These are phyloP conservation scores for Leucoraja ocellata DNA, from an alignment of 2,797 vertebrate species.

Conservation along the genomic window DNA sequence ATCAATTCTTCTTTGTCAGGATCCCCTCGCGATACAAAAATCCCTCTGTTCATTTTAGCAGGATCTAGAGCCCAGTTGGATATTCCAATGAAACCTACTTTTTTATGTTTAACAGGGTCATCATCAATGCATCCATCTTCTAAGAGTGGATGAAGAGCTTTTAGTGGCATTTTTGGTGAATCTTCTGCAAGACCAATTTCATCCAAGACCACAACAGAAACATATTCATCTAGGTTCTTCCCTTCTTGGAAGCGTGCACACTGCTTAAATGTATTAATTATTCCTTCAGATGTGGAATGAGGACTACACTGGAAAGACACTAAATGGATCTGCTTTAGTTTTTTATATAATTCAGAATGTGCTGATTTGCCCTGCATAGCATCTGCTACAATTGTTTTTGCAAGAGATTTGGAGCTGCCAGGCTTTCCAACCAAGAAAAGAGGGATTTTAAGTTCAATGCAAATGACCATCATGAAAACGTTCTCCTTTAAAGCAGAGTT, in stretches of 20 bases:
- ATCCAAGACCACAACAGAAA: constrained; percentile 90
- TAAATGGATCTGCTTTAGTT: constrained; percentile 82
- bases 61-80: constrained; percentile 97
- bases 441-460: constrained; percentile 87
- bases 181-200: constrained; percentile 95
- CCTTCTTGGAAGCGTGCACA: constrained; percentile 91
- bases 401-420: constrained; percentile 93
- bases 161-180: constrained; percentile 91
- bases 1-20: constrained; percentile 74
- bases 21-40: constrained; percentile 86
- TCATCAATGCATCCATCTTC: constrained; percentile 95
- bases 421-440: constrained; percentile 95
- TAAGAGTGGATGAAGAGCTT: constrained; percentile 86
- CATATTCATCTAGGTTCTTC: constrained; percentile 81
- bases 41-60: constrained; percentile 95
- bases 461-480: constrained; percentile 96
- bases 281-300: constrained; percentile 90
- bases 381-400: constrained; percentile 88
- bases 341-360: constrained; percentile 74
- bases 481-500: constrained; percentile 91
- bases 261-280: constrained; percentile 89
- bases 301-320: constrained; percentile 97
- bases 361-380: constrained; percentile 91
- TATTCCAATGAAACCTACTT: constrained; percentile 92
- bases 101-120: constrained; percentile 78